phyloP scores from a whole-genome alignment of 2,113 vertebrate species.

The Mobula birostris region DNA sequence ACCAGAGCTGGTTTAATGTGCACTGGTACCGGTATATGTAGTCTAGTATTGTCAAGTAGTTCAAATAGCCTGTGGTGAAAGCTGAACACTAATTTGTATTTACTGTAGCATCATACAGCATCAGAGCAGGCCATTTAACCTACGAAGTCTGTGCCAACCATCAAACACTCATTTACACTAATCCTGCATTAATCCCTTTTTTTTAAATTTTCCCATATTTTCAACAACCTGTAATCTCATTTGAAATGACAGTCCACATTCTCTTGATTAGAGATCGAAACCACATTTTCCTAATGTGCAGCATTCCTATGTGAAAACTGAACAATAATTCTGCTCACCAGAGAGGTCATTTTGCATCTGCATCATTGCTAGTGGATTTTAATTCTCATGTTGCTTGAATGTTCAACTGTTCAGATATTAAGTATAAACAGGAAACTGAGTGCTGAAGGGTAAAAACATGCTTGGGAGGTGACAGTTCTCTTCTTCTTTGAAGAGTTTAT shows the following conservation, averaged over 20 bases:
- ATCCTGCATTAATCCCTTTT: too few species aligned
- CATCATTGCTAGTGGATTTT: not conserved
- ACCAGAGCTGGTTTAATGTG: not conserved
- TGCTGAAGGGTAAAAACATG: not conserved
- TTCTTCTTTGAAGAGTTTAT: too few species aligned
- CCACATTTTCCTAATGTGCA: not conserved
- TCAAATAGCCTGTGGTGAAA: not conserved
- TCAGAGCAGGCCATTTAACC: too few species aligned
- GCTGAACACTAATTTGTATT: too few species aligned
- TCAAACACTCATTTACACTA: too few species aligned
- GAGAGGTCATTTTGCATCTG: not conserved
- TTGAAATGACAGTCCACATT: not conserved
- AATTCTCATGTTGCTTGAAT: not conserved
- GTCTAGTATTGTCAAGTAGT: not conserved
- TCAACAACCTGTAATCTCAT: too few species aligned
- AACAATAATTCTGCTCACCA: not conserved
- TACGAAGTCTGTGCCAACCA: too few species aligned
- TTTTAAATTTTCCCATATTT: too few species aligned
- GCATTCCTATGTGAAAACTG: not conserved
- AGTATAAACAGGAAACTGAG: not conserved
- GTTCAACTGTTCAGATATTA: not conserved
- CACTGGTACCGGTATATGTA: not conserved
- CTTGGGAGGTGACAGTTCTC: not conserved
- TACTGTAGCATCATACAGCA: too few species aligned
- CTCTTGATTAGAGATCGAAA: not conserved